These are phyloP conservation scores for Oncorhynchus masou DNA, from an alignment of 2,113 vertebrate species.

Conservation along the genomic window DNA sequence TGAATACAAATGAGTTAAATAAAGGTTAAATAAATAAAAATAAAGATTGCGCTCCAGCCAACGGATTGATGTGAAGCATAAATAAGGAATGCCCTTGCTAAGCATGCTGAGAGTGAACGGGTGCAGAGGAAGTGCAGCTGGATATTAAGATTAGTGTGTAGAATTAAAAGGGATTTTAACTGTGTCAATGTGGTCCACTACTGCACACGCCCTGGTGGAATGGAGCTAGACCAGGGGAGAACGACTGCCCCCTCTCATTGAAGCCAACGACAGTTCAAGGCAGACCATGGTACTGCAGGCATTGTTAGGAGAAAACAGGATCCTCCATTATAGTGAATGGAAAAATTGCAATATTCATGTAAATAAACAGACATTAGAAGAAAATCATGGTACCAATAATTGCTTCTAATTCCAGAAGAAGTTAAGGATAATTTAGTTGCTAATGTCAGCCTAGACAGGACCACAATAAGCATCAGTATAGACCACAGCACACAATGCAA, in stretches of 20 bases:
- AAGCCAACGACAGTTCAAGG: too few relatives aligned
- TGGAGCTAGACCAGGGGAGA: too few relatives aligned
- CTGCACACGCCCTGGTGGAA: constrained; percentile 9
- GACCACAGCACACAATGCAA: constrained; percentile 12
- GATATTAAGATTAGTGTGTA: constrained; percentile 59
- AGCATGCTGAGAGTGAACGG: background rate
- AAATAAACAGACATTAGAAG: too few relatives aligned
- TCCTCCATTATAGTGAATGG: background rate
- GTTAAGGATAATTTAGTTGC: too few relatives aligned
- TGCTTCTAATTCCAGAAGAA: too few relatives aligned
- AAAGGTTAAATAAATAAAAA: too few relatives aligned
- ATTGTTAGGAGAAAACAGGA: too few relatives aligned
- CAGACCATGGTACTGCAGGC: too few relatives aligned
- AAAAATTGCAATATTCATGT: too few relatives aligned
- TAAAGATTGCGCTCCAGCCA: constrained; percentile 13
- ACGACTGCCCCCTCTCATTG: too few relatives aligned
- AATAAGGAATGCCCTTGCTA: constrained; percentile 25
- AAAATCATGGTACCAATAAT: too few relatives aligned
- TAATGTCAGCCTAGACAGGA: constrained; percentile 5
- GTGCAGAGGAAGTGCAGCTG: constrained; percentile 34
- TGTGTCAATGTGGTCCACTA: constrained; percentile 45
- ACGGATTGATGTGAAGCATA: background rate
- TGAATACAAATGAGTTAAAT: too few relatives aligned
- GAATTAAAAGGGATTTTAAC: constrained; percentile 50
- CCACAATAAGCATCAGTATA: constrained; percentile 47